Percentiles rank a stretch among this genome's conserved stretches.
Evolutionary conservation across 1,140 invertebrate genomes (phyloP).

Genomic region (Drosophila sulfurigaster): DNA sequence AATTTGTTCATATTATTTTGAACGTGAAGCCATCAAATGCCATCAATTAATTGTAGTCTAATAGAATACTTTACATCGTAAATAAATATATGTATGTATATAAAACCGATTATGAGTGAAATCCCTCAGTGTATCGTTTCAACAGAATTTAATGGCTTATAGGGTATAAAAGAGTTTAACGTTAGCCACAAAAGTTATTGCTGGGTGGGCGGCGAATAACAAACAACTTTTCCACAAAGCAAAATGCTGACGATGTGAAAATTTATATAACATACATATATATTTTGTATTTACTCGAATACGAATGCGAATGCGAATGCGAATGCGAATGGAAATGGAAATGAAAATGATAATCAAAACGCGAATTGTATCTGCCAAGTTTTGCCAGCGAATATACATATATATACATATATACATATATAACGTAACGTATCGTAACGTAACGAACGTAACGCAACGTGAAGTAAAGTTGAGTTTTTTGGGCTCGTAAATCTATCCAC

Average conservation of each 20-base stretch:
- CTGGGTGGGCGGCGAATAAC: conserved; percentile 20
- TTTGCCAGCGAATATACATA: neutral
- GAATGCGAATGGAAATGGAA: conserved; percentile 7
- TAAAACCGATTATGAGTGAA: neutral
- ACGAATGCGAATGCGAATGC: conserved; percentile 11
- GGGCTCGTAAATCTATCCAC: conserved; percentile 40
- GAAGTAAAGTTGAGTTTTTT: conserved; percentile 14
- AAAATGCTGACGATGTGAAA: conserved; percentile 32
- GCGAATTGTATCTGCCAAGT: conserved; percentile 29
- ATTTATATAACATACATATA: neutral
- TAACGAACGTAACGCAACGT: neutral
- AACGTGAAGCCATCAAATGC: neutral
- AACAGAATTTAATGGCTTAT: neutral
- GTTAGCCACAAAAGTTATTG: conserved; percentile 30
- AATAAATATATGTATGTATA: neutral
- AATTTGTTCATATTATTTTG: neutral
- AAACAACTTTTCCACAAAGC: conserved; percentile 27
- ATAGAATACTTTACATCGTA: neutral
- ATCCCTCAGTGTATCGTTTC: neutral
- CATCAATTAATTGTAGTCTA: neutral
- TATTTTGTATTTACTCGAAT: conserved; percentile 18
- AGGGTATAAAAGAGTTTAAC: conserved; percentile 22
- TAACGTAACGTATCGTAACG: conserved; percentile 2
- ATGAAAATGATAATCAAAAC: conserved; percentile 52
- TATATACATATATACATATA: too few species aligned